A percentile compares a stretch with the other conserved stretches of the same genome.
These are phyloP conservation scores for Sphaerophoria taeniata DNA, from an alignment of 2,888 invertebrate genomes.

Conservation along the genomic window DNA sequence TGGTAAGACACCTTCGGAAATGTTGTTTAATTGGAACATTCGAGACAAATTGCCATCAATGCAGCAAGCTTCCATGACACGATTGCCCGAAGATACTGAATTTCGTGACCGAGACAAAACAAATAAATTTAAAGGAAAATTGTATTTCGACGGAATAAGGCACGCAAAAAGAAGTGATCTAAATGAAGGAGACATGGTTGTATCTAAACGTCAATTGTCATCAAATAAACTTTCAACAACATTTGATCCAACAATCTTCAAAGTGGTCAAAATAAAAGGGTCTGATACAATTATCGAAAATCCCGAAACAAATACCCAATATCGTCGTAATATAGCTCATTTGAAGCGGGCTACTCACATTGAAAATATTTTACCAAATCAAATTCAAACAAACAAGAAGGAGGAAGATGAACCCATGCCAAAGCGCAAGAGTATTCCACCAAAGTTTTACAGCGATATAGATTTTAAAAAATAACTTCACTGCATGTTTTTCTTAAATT, in stretches of 20 bases:
- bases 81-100: no score
- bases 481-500: no score
- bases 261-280: not conserved
- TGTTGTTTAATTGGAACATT: not conserved
- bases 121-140: constrained; percentile 5
- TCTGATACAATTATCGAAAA: not conserved
- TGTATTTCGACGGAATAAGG: not conserved
- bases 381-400: not conserved
- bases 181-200: not conserved
- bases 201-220: no score
- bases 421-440: no score
- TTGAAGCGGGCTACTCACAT: no score
- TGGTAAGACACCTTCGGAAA: constrained; percentile 4
- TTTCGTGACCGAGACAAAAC: not conserved
- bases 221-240: not conserved
- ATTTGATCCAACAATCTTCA: constrained; percentile 7
- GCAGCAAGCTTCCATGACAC: no score
- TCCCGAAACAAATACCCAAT: not conserved
- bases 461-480: no score
- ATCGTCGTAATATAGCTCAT: not conserved
- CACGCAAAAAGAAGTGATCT: not conserved
- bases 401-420: no score
- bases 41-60: no score
- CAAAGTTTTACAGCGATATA: no score
- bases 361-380: no score